phyloP scores from a whole-genome alignment of 35 echinoderm and acorn worm species.

The Heliocidaris tuberculata region DNA sequence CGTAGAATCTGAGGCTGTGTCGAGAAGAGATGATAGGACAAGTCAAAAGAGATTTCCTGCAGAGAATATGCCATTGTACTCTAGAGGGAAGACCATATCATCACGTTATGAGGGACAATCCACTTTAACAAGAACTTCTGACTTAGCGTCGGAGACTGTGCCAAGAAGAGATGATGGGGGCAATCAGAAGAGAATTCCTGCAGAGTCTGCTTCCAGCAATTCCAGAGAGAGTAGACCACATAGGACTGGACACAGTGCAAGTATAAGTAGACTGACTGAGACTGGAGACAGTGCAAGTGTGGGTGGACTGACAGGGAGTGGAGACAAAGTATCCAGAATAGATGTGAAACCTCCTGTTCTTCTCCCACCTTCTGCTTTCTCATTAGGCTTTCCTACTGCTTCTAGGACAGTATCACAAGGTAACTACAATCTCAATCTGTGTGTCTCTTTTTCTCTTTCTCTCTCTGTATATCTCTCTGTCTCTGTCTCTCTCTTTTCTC shows the following conservation, averaged over 20 bases:
- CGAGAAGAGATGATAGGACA: neutral
- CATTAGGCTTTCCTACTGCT: neutral
- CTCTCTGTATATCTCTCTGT: neutral
- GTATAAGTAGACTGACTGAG: neutral
- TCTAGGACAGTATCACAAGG: neutral
- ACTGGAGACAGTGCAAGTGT: neutral
- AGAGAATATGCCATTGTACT: neutral
- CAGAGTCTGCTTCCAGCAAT: neutral
- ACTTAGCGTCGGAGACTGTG: neutral
- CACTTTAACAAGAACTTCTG: neutral
- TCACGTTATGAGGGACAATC: neutral
- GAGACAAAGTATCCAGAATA: neutral
- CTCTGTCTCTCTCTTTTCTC: neutral
- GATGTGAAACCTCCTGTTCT: slow-evolving; percentile 4
- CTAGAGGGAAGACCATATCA: too few relatives aligned
- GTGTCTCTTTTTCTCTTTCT: neutral
- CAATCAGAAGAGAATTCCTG: neutral
- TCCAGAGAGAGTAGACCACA: neutral
- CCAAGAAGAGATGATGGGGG: neutral
- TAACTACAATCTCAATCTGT: neutral
- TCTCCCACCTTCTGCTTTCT: slow-evolving; percentile 33
- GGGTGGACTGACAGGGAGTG: neutral
- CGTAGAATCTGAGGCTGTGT: neutral
- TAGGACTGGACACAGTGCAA: neutral
- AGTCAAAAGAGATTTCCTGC: neutral